Percentiles rank a stretch among this genome's conserved stretches.
Conservation (phyloP, 2,113 vertebrate genomes). For the Pungitius pungitius region DNA sequence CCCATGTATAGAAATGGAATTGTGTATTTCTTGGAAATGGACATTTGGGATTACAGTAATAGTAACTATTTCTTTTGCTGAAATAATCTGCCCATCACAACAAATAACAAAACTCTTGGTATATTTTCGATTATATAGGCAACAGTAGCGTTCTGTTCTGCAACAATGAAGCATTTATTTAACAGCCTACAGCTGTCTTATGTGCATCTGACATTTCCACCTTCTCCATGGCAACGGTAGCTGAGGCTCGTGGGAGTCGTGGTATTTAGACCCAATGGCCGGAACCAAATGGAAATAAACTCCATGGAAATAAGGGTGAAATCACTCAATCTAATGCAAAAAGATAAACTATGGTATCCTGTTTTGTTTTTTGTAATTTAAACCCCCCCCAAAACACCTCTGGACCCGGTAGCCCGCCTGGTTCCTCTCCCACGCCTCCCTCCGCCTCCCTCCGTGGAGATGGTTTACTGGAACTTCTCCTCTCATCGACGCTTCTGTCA, state of each 20-base stretch:
- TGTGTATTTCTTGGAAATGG: not conserved
- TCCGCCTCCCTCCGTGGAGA: constrained; percentile 3
- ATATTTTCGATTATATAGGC: not conserved
- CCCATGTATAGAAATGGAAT: not conserved
- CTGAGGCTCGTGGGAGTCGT: not conserved
- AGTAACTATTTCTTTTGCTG: no score
- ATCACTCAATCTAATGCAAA: not conserved
- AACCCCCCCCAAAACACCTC: not conserved
- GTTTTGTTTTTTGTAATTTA: not conserved
- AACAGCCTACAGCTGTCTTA: not conserved
- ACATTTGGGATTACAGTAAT: no score
- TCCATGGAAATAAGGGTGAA: no score
- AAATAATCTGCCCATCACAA: no score
- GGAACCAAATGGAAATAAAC: not conserved
- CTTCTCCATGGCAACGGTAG: not conserved
- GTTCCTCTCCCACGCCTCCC: not conserved
- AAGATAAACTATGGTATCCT: not conserved
- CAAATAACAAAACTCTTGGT: no score
- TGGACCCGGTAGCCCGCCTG: not conserved
- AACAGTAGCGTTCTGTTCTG: not conserved
- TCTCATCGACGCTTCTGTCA: constrained; percentile 46
- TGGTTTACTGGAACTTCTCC: constrained; percentile 39
- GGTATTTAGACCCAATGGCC: not conserved
- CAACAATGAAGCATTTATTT: not conserved
- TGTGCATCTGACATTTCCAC: not conserved